These are phyloP conservation scores for Galemys pyrenaicus DNA, from an alignment of 2,113 vertebrate genomes.

Conservation along the genomic window DNA sequence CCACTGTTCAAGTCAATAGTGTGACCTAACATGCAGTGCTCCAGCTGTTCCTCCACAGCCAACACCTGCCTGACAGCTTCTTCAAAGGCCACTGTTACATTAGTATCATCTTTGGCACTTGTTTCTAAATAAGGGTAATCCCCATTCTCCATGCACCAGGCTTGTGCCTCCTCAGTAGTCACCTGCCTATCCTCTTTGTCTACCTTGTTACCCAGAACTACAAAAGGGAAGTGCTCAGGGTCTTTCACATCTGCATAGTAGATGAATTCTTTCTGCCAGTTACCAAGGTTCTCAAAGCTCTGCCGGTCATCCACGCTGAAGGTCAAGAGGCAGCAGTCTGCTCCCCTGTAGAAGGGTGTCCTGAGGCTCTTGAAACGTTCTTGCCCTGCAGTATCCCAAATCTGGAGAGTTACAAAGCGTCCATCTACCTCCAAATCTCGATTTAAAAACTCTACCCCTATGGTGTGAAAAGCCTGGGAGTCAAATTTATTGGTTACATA, in stretches of 20 bases:
- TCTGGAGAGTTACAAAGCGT: constrained; percentile 96
- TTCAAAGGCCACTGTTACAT: constrained; percentile 96
- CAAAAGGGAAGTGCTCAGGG: constrained; percentile 95
- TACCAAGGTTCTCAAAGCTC: constrained; percentile 96
- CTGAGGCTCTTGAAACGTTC: constrained; percentile 97
- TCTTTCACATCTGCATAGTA: constrained; percentile 95
- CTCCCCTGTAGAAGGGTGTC: constrained; percentile 97
- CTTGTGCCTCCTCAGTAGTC: constrained; percentile 91
- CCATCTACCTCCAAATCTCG: constrained; percentile 97
- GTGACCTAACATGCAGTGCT: constrained; percentile 93
- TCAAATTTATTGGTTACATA: constrained; percentile 98
- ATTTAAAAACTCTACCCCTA: constrained; percentile 98
- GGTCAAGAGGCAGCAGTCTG: constrained; percentile 98
- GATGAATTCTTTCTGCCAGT: constrained; percentile 98
- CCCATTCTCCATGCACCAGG: constrained; percentile 95
- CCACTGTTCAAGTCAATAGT: constrained; percentile 94
- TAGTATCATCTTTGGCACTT: constrained; percentile 98
- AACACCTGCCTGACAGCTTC: constrained; percentile 95
- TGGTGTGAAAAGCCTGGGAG: constrained; percentile 98
- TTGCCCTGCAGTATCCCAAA: constrained; percentile 98
- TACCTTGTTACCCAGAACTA: constrained; percentile 97
- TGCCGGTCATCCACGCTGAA: constrained; percentile 96
- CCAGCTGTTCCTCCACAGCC: constrained; percentile 94
- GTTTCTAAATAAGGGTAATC: constrained; percentile 97
- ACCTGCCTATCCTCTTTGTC: constrained; percentile 94